Conservation (phyloP, 2,797 vertebrate genomes). For the Bradypodion pumilum region DNA sequence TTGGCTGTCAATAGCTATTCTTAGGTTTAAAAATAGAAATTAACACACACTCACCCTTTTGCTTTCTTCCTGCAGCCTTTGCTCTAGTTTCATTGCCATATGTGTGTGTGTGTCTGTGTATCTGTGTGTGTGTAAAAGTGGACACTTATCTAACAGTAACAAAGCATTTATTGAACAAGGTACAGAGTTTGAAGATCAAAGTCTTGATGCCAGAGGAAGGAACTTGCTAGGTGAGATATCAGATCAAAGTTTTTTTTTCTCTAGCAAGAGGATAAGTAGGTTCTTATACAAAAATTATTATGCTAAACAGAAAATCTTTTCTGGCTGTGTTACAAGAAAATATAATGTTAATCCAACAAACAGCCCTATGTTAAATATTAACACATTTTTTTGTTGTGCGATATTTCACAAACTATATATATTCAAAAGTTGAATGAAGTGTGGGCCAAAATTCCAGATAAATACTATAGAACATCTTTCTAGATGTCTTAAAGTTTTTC, state of each 20-base stretch:
- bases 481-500: no score
- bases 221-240: constrained; percentile 47
- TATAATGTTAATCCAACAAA: no score
- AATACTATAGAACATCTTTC: background rate
- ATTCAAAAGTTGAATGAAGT: background rate
- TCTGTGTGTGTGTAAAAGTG: constrained; percentile 25
- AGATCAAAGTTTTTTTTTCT: constrained; percentile 55
- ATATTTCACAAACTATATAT: background rate
- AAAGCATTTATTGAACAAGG: constrained; percentile 31
- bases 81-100: background rate
- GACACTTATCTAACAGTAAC: constrained; percentile 41
- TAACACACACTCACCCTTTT: background rate
- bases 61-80: background rate
- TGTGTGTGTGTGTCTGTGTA: constrained; percentile 25
- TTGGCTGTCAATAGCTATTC: background rate
- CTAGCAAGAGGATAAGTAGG: constrained; percentile 10
- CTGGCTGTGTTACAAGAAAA: no score
- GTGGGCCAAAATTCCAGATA: background rate
- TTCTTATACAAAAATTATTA: background rate
- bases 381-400: background rate
- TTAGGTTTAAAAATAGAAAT: background rate
- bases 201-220: constrained; percentile 20
- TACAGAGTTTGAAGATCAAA: constrained; percentile 49
- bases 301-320: background rate
- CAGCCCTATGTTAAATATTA: background rate